These are phyloP conservation scores for Drosophila buzzatii DNA, from an alignment of 2,888 invertebrate species.

Conservation along the genomic window DNA sequence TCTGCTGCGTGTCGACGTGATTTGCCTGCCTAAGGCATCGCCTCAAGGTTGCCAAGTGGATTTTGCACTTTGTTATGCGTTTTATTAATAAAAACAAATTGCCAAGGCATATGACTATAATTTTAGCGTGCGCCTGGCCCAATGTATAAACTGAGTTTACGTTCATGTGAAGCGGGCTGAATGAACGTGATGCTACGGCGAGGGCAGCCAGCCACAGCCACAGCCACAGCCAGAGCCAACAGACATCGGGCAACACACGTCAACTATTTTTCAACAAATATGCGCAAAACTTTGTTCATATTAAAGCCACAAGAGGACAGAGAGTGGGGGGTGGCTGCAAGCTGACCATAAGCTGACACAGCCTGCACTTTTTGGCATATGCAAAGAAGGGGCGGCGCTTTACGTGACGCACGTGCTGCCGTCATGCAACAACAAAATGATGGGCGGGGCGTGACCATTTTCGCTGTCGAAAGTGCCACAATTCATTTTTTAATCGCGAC, in stretches of 20 bases:
- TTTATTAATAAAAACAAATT: slow-evolving; percentile 69
- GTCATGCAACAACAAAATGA: slow-evolving; percentile 32
- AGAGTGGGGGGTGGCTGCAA: slow-evolving; percentile 4
- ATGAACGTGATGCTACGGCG: slow-evolving; percentile 29
- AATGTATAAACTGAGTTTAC: slow-evolving; percentile 58
- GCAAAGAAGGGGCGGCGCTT: slow-evolving; percentile 58
- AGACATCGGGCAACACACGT: slow-evolving; percentile 40
- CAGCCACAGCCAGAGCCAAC: slow-evolving; percentile 40
- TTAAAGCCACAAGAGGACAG: slow-evolving; percentile 54
- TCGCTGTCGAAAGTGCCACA: slow-evolving; percentile 72
- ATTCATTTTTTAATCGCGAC: slow-evolving; percentile 80
- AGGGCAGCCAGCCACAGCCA: slow-evolving; percentile 51
- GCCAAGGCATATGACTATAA: slow-evolving; percentile 50
- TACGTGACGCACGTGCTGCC: slow-evolving; percentile 72
- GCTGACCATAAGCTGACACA: slow-evolving; percentile 58
- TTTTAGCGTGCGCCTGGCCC: slow-evolving; percentile 29
- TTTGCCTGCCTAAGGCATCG: slow-evolving; percentile 52
- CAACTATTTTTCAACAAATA: slow-evolving; percentile 67
- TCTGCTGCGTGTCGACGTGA: slow-evolving; percentile 54
- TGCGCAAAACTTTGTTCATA: slow-evolving; percentile 63
- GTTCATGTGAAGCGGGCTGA: slow-evolving; percentile 24
- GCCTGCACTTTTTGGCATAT: slow-evolving; percentile 63
- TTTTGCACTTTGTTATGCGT: slow-evolving; percentile 67
- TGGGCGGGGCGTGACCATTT: slow-evolving; percentile 51
- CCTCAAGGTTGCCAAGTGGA: slow-evolving; percentile 38